These are phyloP conservation scores for Caenorhabditis sp. DNA, from an alignment of 2,888 invertebrate species.

Conservation along the genomic window DNA sequence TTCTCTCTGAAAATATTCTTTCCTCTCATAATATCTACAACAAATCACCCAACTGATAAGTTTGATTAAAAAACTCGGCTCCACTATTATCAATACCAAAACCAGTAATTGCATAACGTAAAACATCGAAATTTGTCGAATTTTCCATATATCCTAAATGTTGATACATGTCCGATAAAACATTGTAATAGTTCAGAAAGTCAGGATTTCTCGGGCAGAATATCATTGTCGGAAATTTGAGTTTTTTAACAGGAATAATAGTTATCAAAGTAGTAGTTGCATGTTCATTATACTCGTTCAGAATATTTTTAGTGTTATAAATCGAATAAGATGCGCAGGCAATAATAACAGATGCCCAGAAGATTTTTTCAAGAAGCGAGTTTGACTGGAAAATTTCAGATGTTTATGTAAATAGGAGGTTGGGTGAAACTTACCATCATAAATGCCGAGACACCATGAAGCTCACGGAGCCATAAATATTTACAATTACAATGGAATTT, in stretches of 20 bases:
- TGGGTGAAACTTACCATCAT: constrained; percentile 43
- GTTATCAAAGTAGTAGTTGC: constrained; percentile 45
- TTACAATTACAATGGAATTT: constrained; percentile 47
- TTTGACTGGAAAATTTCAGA: constrained; percentile 23
- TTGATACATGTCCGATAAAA: constrained; percentile 42
- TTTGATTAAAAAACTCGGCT: constrained; percentile 27
- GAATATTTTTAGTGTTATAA: constrained; percentile 34
- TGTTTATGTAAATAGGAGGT: too few relatives aligned
- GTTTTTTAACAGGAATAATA: constrained; percentile 38
- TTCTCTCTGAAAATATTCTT: constrained; percentile 7
- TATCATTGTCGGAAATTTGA: constrained; percentile 45
- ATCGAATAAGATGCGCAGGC: constrained; percentile 36
- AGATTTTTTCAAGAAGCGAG: constrained; percentile 35
- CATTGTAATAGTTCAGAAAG: constrained; percentile 39
- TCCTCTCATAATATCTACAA: too few relatives aligned
- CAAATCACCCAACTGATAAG: constrained; percentile 14
- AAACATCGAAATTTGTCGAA: constrained; percentile 25
- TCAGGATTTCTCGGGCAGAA: constrained; percentile 49
- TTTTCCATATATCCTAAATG: constrained; percentile 33
- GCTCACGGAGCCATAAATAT: constrained; percentile 48
- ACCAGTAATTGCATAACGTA: constrained; percentile 38
- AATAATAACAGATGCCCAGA: constrained; percentile 38
- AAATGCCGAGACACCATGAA: constrained; percentile 45
- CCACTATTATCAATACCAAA: constrained; percentile 33
- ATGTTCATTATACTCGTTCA: constrained; percentile 37